Evolutionary conservation across 2,888 invertebrate genomes (phyloP).

Genomic region (Troglohyphantes excavatus): DNA sequence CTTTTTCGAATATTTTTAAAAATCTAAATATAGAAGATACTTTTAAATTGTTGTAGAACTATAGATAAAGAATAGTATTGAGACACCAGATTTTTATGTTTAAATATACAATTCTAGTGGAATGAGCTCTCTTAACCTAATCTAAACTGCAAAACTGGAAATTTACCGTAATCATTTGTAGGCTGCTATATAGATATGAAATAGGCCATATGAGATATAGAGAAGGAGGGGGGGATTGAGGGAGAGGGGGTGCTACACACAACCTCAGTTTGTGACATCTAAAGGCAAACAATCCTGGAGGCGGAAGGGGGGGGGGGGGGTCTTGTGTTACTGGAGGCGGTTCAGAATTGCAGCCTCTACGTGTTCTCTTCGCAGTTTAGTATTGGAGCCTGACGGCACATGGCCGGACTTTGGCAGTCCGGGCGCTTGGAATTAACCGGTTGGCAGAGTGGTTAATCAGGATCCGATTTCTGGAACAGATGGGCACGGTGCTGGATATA

Average conservation of each 20-base stretch:
- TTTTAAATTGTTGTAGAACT: no score
- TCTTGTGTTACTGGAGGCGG: neutral
- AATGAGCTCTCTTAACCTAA: no score
- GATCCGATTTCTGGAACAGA: neutral
- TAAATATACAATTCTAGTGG: no score
- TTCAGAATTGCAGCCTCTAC: neutral
- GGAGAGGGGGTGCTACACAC: neutral
- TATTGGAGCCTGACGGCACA: neutral
- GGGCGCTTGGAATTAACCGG: neutral
- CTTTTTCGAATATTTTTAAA: no score
- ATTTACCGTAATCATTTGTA: no score
- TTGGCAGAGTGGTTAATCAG: neutral
- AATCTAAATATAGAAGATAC: no score
- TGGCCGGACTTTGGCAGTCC: constrained; percentile 2
- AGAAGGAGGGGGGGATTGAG: no score
- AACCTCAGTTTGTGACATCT: neutral
- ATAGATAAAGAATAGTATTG: no score
- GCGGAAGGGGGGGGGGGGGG: neutral
- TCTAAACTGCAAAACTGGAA: no score
- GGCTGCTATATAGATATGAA: no score
- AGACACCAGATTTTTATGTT: no score
- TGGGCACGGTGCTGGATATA: neutral
- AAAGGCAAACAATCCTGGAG: neutral
- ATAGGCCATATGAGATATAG: no score
- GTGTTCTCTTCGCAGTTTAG: neutral